Evolutionary conservation across 1,140 invertebrate species (phyloP).

Genomic region (Drosophila sucinea): DNA sequence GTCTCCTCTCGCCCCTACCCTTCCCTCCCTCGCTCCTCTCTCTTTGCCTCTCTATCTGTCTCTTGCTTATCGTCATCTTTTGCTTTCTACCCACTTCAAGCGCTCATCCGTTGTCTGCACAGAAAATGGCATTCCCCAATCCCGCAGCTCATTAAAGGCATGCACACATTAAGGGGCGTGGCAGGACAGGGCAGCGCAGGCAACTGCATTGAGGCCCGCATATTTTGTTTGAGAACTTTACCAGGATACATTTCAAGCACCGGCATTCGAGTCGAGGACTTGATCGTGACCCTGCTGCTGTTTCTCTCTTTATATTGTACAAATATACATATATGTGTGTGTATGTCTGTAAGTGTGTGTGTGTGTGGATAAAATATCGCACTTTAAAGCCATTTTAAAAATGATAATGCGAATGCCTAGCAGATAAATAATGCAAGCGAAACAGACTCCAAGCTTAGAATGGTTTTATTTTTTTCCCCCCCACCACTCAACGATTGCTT

Average conservation of each 20-base stretch:
- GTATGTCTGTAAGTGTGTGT: constrained; percentile 12
- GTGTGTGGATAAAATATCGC: constrained; percentile 56
- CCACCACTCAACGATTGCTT: constrained; percentile 4
- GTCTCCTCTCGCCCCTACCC: constrained; percentile 30
- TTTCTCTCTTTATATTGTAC: no score
- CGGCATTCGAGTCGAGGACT: constrained; percentile 25
- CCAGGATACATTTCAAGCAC: neutral
- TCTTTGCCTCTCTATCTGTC: neutral
- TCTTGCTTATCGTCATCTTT: constrained; percentile 27
- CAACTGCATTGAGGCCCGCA: constrained; percentile 33
- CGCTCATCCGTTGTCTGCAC: constrained; percentile 53
- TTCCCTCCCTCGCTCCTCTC: neutral
- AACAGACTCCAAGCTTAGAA: constrained; percentile 12
- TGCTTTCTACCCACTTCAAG: constrained; percentile 27
- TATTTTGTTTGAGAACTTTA: constrained; percentile 38
- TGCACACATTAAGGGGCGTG: constrained; percentile 28
- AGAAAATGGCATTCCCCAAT: constrained; percentile 48
- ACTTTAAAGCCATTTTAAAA: constrained; percentile 66
- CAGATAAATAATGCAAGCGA: constrained; percentile 61
- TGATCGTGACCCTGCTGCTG: neutral
- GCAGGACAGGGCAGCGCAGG: neutral
- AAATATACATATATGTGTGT: neutral
- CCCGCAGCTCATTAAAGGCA: constrained; percentile 71
- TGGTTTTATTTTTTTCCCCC: constrained; percentile 6
- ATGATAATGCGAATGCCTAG: constrained; percentile 57